These are phyloP conservation scores for Zhuqinia jingwanae DNA, from an alignment of 2,888 invertebrate genomes.

Conservation along the genomic window DNA sequence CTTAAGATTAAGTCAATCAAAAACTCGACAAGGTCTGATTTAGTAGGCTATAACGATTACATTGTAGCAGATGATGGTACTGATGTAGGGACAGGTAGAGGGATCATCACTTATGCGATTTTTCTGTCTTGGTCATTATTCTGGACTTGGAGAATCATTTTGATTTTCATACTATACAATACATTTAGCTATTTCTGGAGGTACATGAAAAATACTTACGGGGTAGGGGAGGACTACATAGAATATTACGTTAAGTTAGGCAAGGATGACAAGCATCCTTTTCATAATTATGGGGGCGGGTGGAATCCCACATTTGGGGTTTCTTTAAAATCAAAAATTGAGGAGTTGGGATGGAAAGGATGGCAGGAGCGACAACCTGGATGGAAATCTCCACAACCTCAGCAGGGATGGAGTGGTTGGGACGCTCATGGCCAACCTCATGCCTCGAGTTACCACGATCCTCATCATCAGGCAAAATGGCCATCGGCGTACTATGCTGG, in stretches of 20 bases:
- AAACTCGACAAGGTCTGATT: conserved; percentile 50
- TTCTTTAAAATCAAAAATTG: conserved; percentile 50
- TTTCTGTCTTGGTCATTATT: conserved; percentile 40
- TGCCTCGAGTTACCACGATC: conserved; percentile 43
- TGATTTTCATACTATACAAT: not conserved
- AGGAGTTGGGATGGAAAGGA: conserved; percentile 31
- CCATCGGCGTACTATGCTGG: conserved; percentile 44
- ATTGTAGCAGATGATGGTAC: conserved; percentile 7
- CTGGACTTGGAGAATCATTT: conserved; percentile 20
- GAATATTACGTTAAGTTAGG: conserved; percentile 65
- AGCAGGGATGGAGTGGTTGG: conserved; percentile 38
- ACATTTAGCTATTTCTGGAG: not conserved
- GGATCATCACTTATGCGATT: conserved; percentile 10
- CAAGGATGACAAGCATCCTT: conserved; percentile 54
- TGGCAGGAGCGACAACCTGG: not conserved
- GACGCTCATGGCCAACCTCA: conserved; percentile 5
- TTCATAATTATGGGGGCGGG: conserved; percentile 33
- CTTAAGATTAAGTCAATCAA: conserved; percentile 56
- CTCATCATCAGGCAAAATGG: conserved; percentile 10
- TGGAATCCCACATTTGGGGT: conserved; percentile 53
- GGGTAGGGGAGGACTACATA: conserved; percentile 55
- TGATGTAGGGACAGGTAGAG: conserved; percentile 38
- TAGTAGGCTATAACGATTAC: not conserved
- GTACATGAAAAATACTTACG: not conserved
- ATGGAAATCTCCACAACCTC: no score